Conservation (phyloP, 2,113 vertebrate species). For the Spermophilus dauricus region DNA sequence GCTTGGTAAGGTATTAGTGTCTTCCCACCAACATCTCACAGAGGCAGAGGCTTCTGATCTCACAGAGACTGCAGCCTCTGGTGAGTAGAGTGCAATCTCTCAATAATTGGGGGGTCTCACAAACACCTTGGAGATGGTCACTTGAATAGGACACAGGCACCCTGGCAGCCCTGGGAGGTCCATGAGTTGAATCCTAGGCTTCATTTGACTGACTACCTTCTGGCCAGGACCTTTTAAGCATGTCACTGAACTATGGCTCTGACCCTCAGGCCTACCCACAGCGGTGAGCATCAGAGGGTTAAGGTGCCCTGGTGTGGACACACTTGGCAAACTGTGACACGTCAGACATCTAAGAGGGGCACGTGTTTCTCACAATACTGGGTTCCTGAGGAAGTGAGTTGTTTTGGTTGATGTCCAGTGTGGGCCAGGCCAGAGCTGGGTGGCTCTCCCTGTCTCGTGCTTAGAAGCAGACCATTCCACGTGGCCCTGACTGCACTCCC, state of each 20-base stretch:
- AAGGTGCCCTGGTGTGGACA: neutral
- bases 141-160: neutral
- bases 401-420: neutral
- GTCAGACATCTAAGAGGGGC: accelerated
- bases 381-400: neutral
- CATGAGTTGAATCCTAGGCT: neutral
- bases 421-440: neutral
- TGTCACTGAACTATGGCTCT: neutral
- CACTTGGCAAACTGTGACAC: neutral
- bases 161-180: neutral
- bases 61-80: neutral
- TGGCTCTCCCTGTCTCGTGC: accelerated
- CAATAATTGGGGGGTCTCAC: neutral
- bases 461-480: neutral
- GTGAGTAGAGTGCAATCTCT: neutral
- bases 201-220: neutral
- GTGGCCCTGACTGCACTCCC: constrained; percentile 5
- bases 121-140: neutral
- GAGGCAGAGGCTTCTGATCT: neutral
- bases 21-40: neutral
- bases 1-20: neutral
- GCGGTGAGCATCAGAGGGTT: neutral
- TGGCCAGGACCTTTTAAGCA: neutral
- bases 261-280: neutral
- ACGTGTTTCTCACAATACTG: accelerated